Percentiles rank a stretch among this genome's conserved stretches.
phyloP scores from a whole-genome alignment of 1,140 invertebrate genomes.

The Oedothorax gibbosus region DNA sequence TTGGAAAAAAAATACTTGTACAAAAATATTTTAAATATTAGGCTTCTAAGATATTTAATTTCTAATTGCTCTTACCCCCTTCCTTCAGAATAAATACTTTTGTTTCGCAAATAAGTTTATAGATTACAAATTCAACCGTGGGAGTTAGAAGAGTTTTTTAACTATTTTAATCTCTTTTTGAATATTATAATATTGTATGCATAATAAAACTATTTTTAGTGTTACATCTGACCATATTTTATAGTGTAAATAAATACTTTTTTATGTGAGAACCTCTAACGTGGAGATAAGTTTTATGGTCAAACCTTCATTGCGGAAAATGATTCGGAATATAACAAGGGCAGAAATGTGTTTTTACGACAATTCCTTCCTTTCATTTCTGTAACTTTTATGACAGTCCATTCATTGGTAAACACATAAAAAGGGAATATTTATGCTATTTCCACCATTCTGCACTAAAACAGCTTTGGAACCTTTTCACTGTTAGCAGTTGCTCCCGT shows the following conservation, averaged over 20 bases:
- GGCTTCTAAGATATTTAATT: too few relatives aligned
- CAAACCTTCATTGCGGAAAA: constrained; percentile 52
- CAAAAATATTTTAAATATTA: too few relatives aligned
- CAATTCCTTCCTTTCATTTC: constrained; percentile 39
- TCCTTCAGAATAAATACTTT: too few relatives aligned
- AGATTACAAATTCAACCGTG: too few relatives aligned
- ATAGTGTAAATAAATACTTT: constrained; percentile 24
- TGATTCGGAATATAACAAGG: constrained; percentile 48
- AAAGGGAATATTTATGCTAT: constrained; percentile 38
- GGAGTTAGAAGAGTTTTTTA: too few relatives aligned
- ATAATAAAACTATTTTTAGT: not conserved
- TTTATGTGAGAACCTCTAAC: not conserved
- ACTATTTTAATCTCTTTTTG: too few relatives aligned
- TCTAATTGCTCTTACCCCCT: too few relatives aligned
- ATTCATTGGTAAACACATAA: constrained; percentile 44
- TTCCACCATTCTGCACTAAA: not conserved
- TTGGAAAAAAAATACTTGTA: too few relatives aligned
- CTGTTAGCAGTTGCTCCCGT: too few relatives aligned
- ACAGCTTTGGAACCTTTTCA: too few relatives aligned
- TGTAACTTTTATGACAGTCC: constrained; percentile 48
- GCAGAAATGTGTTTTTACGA: constrained; percentile 49
- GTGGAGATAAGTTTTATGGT: constrained; percentile 49
- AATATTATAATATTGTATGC: not conserved
- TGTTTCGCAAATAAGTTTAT: too few relatives aligned
- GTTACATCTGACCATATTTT: not conserved